A percentile compares a stretch with the other conserved stretches of the same genome.
phyloP scores from a whole-genome alignment of 2,113 vertebrate species.

The Salvelinus namaycush region DNA sequence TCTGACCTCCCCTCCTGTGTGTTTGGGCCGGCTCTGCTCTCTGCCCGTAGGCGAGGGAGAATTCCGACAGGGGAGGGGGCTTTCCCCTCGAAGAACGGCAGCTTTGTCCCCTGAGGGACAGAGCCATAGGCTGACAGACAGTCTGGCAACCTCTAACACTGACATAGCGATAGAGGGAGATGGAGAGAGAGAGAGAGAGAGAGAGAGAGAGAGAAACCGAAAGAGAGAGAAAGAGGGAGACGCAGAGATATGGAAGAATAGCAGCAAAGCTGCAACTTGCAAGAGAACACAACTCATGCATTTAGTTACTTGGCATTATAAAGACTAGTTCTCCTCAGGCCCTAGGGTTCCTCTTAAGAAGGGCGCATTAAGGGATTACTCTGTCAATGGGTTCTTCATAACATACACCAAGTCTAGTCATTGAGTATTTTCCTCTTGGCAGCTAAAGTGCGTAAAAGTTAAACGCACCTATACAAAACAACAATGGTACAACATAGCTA shows the following conservation, averaged over 20 bases:
- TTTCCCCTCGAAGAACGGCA: slow-evolving; percentile 75
- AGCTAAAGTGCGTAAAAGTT: no score
- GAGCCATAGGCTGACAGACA: slow-evolving; percentile 69
- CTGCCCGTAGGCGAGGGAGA: slow-evolving; percentile 72
- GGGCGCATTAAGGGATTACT: no score
- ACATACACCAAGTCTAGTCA: no score
- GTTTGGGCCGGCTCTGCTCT: slow-evolving; percentile 7
- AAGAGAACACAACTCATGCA: no score
- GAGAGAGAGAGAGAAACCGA: not conserved
- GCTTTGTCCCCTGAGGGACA: slow-evolving; percentile 72
- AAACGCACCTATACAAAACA: not conserved
- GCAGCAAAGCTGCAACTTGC: no score
- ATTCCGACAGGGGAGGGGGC: slow-evolving; percentile 70
- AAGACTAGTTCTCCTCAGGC: no score
- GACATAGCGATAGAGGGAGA: slow-evolving; percentile 16
- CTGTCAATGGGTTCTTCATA: no score
- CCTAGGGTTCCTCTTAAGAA: no score
- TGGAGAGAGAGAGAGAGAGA: slow-evolving; percentile 14
- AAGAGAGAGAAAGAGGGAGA: slow-evolving; percentile 1
- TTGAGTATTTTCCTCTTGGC: no score
- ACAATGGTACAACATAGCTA: not conserved
- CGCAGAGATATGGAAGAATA: not conserved
- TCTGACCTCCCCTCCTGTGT: slow-evolving; percentile 17
- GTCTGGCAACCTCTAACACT: slow-evolving; percentile 69
- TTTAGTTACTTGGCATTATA: no score